Evolutionary conservation across 2,797 vertebrate genomes (phyloP), one percentile per base, ranked within the genome.

Genomic region (Triplophysa bombifrons): DNA sequence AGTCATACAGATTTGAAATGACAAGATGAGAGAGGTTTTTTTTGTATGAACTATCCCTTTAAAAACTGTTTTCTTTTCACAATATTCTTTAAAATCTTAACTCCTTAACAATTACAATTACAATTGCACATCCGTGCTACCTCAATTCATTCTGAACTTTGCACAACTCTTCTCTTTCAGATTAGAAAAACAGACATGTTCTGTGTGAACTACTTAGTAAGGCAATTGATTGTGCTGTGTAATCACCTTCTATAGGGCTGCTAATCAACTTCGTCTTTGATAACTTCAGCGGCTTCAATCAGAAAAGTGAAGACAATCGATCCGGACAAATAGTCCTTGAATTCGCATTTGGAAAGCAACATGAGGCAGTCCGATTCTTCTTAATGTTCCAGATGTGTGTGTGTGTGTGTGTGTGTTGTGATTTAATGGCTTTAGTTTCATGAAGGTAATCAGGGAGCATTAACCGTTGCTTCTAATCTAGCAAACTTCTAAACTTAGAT

Each of bases 291-390:
- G 80, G 69, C 84, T 82, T 86, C 85, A 86, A 85, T 85, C 82
- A 85, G 82, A 86, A 79, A 82, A 86, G 80, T 81, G 84, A 85
- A 82, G 78, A 75, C 78, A 81, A 86, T 86, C 85, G 84, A 86
- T 86, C 82, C 74, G 80, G 75, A 83, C 80, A 82, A 84, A 82
- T 74, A 84, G 85, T 84, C 85, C 84, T 85, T 86, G 84, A 85
- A 84, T 84, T 85, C 25, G 70, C 73, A 80, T 83, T 81, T 65
- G 70, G 72, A 81, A 79, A 76, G 65, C 61, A 82, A 79, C 64
- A 58, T 19, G 19, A 77, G 53, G 41, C 72, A 69, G 71, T 72
- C 65, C 66, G 55, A 80, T 80, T 81, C 66, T 70, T 53, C 78
- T 58, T 68, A 74, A 81, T 63, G 56, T 60, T 22, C 65, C 76